Percentiles rank a stretch among this genome's conserved stretches.
These are phyloP conservation scores for Acronicta leporina DNA, from an alignment of 2,888 invertebrate genomes.

Conservation along the genomic window DNA sequence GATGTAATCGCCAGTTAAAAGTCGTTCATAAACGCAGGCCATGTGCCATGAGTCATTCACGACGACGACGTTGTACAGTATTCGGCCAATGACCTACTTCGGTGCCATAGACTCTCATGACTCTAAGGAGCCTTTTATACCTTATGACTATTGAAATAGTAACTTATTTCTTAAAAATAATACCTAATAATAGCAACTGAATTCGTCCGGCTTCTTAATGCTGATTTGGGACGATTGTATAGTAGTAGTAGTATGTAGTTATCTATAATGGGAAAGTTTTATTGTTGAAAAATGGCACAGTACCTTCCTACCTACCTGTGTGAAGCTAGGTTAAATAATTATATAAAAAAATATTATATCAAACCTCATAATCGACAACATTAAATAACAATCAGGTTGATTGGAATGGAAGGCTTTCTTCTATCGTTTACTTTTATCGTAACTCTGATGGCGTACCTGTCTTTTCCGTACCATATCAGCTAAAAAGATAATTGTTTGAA, in stretches of 20 bases:
- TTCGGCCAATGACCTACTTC: slow-evolving; percentile 87
- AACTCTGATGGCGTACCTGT: too few relatives aligned
- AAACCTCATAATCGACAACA: too few relatives aligned
- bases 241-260: too few relatives aligned
- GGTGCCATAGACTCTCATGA: slow-evolving; percentile 65
- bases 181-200: slow-evolving; percentile 4
- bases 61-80: slow-evolving; percentile 69
- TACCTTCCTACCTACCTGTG: too few relatives aligned
- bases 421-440: too few relatives aligned
- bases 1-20: slow-evolving; percentile 69
- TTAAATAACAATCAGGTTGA: too few relatives aligned
- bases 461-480: slow-evolving; percentile 25
- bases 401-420: too few relatives aligned
- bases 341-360: too few relatives aligned
- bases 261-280: background rate
- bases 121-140: slow-evolving; percentile 39
- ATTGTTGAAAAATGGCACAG: too few relatives aligned
- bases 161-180: slow-evolving; percentile 16
- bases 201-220: slow-evolving; percentile 4
- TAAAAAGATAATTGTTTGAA: slow-evolving; percentile 45
- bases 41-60: slow-evolving; percentile 79
- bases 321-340: too few relatives aligned
- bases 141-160: slow-evolving; percentile 33
- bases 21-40: slow-evolving; percentile 70
- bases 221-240: background rate